Evolutionary conservation across 2,797 vertebrate genomes (phyloP).

Genomic region (Esox masquinongy): DNA sequence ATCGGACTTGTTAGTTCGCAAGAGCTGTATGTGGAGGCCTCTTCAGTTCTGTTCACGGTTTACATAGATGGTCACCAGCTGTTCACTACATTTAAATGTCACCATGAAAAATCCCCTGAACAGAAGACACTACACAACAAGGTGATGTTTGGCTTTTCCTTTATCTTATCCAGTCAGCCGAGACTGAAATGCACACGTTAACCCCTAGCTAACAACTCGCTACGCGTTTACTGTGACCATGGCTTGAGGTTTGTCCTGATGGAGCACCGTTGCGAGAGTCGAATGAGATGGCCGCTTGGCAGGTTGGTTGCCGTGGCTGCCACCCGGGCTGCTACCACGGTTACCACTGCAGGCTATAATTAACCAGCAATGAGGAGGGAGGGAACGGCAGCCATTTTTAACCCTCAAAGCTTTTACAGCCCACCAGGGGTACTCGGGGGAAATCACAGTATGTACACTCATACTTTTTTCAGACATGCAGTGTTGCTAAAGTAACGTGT

Average conservation of each 20-base stretch:
- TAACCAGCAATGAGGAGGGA: constrained; percentile 67
- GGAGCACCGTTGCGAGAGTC: constrained; percentile 37
- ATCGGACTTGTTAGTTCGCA: background rate
- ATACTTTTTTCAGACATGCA: no score
- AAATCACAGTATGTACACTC: constrained; percentile 18
- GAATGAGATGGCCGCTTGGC: constrained; percentile 32
- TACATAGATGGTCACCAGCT: background rate
- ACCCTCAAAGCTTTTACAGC: constrained; percentile 38
- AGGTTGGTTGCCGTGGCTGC: constrained; percentile 47
- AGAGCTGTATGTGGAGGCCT: background rate
- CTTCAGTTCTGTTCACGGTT: background rate
- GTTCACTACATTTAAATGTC: background rate
- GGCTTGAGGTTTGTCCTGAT: constrained; percentile 20
- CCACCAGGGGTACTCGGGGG: constrained; percentile 24
- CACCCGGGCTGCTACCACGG: constrained; percentile 75
- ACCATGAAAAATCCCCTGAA: background rate
- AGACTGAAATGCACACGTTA: background rate
- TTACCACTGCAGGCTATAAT: constrained; percentile 68
- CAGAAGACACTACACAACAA: background rate
- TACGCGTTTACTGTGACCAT: background rate
- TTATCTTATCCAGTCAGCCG: background rate
- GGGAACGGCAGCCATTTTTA: constrained; percentile 60
- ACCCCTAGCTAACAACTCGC: background rate
- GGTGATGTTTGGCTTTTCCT: background rate
- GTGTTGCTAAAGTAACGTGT: no score